These are phyloP conservation scores for Papio anubis DNA, from an alignment of 2,113 vertebrate species.

Conservation along the genomic window DNA sequence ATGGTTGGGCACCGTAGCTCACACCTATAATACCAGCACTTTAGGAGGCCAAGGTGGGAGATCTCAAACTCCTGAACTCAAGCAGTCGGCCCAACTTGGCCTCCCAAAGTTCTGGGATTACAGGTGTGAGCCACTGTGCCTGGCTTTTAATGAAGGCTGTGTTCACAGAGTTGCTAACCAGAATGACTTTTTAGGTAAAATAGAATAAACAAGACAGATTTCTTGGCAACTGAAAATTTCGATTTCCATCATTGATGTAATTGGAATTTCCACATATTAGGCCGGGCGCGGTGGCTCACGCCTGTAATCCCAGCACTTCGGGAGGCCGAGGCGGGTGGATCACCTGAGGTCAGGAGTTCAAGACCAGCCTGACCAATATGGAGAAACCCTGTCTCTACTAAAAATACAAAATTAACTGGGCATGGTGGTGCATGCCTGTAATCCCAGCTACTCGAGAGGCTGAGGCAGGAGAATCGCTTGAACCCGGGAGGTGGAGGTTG, in stretches of 20 bases:
- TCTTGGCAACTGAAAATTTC: neutral
- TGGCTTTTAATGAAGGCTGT: neutral
- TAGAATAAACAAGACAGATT: neutral
- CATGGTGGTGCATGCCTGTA: too few relatives aligned
- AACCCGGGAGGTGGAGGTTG: too few relatives aligned
- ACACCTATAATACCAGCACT: neutral
- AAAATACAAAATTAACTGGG: too few relatives aligned
- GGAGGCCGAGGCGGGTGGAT: too few relatives aligned
- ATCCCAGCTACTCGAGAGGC: too few relatives aligned
- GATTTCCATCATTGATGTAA: neutral
- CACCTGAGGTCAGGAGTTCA: too few relatives aligned
- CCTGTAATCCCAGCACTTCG: too few relatives aligned
- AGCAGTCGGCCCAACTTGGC: neutral
- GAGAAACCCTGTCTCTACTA: too few relatives aligned
- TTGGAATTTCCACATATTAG: neutral
- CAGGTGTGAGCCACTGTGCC: too few relatives aligned
- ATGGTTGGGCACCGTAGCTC: neutral
- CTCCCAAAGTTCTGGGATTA: too few relatives aligned
- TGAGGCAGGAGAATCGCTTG: too few relatives aligned
- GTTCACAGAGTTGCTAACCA: neutral
- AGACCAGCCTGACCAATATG: too few relatives aligned
- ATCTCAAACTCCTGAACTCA: neutral
- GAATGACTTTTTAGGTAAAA: neutral
- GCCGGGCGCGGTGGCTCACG: accelerated
- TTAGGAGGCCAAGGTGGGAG: neutral